These are phyloP conservation scores for Merodon equestris DNA, from an alignment of 2,888 invertebrate genomes.

Conservation along the genomic window DNA sequence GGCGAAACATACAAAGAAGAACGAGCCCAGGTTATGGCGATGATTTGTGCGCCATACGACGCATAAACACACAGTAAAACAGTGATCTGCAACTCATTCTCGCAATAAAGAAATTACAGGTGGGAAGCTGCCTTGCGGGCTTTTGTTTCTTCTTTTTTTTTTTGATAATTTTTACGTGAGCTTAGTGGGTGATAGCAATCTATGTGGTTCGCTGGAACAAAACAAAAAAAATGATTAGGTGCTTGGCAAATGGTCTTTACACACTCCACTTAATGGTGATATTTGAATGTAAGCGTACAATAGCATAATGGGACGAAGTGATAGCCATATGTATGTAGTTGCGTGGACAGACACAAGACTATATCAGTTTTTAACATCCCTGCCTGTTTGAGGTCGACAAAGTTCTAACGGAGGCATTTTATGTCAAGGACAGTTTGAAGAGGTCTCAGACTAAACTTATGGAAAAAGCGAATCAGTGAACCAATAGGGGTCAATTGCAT, in stretches of 20 bases:
- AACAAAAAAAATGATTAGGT: neutral
- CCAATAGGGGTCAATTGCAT: no score
- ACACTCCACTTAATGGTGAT: slow-evolving; percentile 1
- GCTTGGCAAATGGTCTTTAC: slow-evolving; percentile 16
- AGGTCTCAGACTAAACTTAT: no score
- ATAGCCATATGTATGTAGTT: no score
- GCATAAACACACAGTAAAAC: neutral
- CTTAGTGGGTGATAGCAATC: slow-evolving; percentile 37
- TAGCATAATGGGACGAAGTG: slow-evolving; percentile 5
- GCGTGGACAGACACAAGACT: no score
- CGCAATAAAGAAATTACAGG: slow-evolving; percentile 39
- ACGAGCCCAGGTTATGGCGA: slow-evolving; percentile 45
- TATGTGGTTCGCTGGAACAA: slow-evolving; percentile 5
- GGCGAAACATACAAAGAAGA: neutral
- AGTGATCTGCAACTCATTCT: slow-evolving; percentile 5
- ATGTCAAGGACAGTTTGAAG: no score
- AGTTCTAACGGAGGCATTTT: no score
- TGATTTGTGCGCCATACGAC: slow-evolving; percentile 42
- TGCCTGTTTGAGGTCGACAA: no score
- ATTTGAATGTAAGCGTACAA: neutral
- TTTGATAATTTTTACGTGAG: slow-evolving; percentile 33
- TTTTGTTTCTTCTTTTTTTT: slow-evolving; percentile 8
- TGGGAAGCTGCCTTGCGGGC: slow-evolving; percentile 1
- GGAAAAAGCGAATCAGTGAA: no score
- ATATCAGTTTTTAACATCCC: no score